These are phyloP conservation scores for Meandrina meandrites DNA, from an alignment of 92 coral and sea anemone species.

Conservation along the genomic window DNA sequence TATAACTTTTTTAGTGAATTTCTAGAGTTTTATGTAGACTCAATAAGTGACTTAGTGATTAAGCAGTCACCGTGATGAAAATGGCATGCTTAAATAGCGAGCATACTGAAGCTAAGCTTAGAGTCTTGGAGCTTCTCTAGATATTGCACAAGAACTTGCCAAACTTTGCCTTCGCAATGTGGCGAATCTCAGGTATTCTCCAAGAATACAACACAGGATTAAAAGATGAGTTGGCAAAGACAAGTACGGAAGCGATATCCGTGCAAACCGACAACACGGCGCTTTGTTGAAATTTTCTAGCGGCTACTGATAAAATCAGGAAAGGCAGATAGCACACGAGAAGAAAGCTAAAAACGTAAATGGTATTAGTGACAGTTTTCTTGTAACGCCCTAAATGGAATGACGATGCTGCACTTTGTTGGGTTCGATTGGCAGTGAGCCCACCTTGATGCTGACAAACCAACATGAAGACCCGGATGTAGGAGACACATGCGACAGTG, in stretches of 20 bases:
- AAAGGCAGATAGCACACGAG: not conserved
- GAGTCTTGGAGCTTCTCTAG: not conserved
- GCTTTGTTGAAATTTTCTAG: not conserved
- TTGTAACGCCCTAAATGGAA: not conserved
- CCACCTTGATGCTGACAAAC: slow-evolving; percentile 3
- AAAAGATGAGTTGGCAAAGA: not conserved
- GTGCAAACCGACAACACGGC: not conserved
- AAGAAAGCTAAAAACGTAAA: not conserved
- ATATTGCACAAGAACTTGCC: not conserved
- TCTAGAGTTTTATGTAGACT: no score
- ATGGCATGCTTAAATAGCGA: no score
- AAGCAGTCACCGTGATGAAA: no score
- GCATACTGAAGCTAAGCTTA: no score
- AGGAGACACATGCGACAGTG: not conserved
- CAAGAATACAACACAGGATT: slow-evolving; percentile 8
- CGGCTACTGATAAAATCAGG: not conserved
- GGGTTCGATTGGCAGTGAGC: not conserved
- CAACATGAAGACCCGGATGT: slow-evolving; percentile 4
- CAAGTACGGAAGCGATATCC: not conserved
- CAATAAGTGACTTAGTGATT: no score
- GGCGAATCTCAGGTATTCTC: not conserved
- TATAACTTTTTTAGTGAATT: no score
- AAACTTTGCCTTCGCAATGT: not conserved
- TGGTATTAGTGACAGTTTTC: not conserved
- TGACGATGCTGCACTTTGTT: not conserved